These are phyloP conservation scores for Cinclus mexicanus DNA, from an alignment of 2,113 vertebrate species.

Conservation along the genomic window DNA sequence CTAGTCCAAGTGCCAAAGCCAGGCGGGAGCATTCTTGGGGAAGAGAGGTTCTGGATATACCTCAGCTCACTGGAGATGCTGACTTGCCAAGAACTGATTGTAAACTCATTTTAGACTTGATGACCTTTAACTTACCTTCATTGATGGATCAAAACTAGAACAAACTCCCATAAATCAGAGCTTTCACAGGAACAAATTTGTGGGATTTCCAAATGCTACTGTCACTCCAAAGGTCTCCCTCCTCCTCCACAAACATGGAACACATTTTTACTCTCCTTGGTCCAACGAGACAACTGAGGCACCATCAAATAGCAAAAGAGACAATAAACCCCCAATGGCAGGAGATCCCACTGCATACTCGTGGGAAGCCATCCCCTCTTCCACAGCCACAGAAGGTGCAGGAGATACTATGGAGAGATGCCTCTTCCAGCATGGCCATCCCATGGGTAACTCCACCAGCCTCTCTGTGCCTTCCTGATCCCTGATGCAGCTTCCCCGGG, in stretches of 20 bases:
- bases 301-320: rapidly evolving
- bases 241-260: rapidly evolving
- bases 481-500: neutral
- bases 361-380: rapidly evolving
- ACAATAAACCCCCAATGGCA: rapidly evolving
- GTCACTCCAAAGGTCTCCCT: neutral
- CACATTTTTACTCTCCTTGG: rapidly evolving
- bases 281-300: rapidly evolving
- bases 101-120: neutral
- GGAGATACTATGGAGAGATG: neutral
- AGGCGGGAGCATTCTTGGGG: rapidly evolving
- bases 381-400: rapidly evolving
- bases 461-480: neutral
- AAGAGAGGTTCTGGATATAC: neutral
- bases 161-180: neutral
- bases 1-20: neutral
- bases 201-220: neutral
- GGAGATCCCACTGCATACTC: neutral
- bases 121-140: neutral
- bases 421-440: neutral
- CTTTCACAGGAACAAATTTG: neutral
- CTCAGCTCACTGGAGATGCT: neutral
- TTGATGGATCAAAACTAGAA: neutral
- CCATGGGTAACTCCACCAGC: rapidly evolving
- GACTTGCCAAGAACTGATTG: neutral